Base-by-base conservation (phyloP, 1,140 invertebrate species). In the Alviniconcha marisindica region DNA sequence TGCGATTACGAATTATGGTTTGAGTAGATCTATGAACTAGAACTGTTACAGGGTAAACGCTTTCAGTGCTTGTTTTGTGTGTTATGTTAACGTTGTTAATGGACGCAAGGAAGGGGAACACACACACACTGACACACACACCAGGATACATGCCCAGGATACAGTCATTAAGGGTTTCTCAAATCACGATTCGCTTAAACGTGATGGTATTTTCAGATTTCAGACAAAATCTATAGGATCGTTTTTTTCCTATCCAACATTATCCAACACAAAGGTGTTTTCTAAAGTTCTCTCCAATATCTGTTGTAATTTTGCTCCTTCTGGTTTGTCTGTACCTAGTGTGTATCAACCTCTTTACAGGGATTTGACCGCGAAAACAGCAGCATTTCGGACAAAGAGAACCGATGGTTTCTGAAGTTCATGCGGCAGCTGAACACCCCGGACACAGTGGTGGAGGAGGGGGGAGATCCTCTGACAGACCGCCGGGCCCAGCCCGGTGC, bases 391-490 rank as follows among this genome's bases (percentile, higher is more conserved):
- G 90, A 92, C 80, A 85, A 87, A 71, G 87, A 91, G 77, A 90
- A 89, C 63, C 87, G 88, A 33, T 73, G 88, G 60, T 85, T 90
- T 31, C 76, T 91, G 42, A 90, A 91, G 78, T 91, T 91, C 76
- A 76, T 92, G 56, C 89, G 87, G 76, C 81, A 86, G n/a, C 40
- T 89, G 28, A 85, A 89, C 71, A 54, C 73, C 73, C 28, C 73
- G 2, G 44, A 76, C 44, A 48, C 18, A 10, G 42, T 15, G 42
- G 15, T 21, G 1, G 51, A 38, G 77, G 38, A 60, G 14, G 81
- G 83, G 3, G 54, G 79, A 24, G 56, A 81, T 5, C 69, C 60
- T 42, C 82, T 81, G 48, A 56, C 88, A 1, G 90, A 91, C 81
- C 44, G 74, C n/a, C 84, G 85, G 63, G 84, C 88, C 33, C 89